These are phyloP conservation scores for Coregonus clupeaformis DNA, from an alignment of 2,113 vertebrate genomes.

Conservation along the genomic window DNA sequence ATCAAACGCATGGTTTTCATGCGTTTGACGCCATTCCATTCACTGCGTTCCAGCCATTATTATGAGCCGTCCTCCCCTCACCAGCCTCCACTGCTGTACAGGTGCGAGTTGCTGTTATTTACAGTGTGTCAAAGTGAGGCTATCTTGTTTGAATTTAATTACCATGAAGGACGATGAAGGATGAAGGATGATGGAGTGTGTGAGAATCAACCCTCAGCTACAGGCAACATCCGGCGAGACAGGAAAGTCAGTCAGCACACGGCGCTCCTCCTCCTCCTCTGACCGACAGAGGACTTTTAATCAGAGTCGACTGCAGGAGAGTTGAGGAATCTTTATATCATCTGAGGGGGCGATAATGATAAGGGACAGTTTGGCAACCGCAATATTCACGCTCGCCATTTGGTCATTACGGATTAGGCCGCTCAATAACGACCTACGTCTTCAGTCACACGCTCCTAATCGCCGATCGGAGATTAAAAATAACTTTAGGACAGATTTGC, in stretches of 20 bases:
- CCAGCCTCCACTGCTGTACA: neutral
- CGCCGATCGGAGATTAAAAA: neutral
- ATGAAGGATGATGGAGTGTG: too few species aligned
- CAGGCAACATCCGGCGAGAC: too few species aligned
- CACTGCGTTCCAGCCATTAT: too few species aligned
- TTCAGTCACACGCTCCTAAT: neutral
- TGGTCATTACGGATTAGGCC: neutral
- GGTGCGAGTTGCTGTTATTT: neutral
- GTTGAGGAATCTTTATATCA: neutral
- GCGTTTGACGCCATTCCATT: too few species aligned
- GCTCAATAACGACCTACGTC: neutral
- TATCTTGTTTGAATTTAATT: neutral
- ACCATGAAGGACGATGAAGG: too few species aligned
- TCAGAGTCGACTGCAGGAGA: neutral
- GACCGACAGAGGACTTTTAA: conserved; percentile 12
- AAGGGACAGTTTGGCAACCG: neutral
- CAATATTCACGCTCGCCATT: neutral
- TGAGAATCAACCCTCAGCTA: too few species aligned
- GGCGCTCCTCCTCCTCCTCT: neutral
- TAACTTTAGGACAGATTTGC: neutral
- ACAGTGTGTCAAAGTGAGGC: neutral
- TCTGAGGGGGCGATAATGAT: neutral
- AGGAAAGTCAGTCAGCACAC: too few species aligned
- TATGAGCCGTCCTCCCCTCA: too few species aligned
- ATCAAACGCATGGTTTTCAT: too few species aligned